A percentile compares a stretch with the other conserved stretches of the same genome.
phyloP scores from a whole-genome alignment of 2,113 vertebrate genomes.

The Phalacrocorax aristotelis region DNA sequence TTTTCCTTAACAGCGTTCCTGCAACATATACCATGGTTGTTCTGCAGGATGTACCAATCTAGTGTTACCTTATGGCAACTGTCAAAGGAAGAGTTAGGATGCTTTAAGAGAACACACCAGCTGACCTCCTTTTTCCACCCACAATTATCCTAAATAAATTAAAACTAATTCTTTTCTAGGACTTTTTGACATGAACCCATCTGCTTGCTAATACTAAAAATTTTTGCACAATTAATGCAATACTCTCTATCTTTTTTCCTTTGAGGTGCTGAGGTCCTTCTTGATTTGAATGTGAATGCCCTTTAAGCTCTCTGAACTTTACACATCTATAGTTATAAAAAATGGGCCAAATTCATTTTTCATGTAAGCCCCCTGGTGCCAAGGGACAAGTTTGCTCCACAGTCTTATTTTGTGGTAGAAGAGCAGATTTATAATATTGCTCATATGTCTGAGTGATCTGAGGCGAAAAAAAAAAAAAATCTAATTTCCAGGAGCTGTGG shows the following conservation, averaged over 20 bases:
- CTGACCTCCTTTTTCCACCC: not conserved
- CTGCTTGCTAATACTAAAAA: not conserved
- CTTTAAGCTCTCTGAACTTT: conserved; percentile 30
- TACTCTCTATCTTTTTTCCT: not conserved
- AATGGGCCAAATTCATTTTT: conserved; percentile 21
- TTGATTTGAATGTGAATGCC: not conserved
- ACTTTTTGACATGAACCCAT: not conserved
- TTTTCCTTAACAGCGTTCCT: not conserved
- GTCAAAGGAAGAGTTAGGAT: not conserved
- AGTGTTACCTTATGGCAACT: not conserved
- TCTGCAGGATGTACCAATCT: not conserved
- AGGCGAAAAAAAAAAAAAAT: not conserved
- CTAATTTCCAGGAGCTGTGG: conserved; percentile 61
- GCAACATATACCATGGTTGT: not conserved
- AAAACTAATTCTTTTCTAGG: not conserved
- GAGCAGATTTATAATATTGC: conserved; percentile 23
- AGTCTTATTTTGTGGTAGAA: conserved; percentile 19
- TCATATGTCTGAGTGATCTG: conserved; percentile 40
- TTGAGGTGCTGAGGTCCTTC: not conserved
- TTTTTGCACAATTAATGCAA: not conserved
- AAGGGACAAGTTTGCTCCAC: conserved; percentile 37
- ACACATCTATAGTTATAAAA: not conserved
- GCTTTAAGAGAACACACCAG: not conserved
- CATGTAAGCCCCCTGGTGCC: not conserved
- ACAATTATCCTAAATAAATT: not conserved